Conservation (phyloP, 2,797 vertebrate species). For the Thripadectes ignobilis region DNA sequence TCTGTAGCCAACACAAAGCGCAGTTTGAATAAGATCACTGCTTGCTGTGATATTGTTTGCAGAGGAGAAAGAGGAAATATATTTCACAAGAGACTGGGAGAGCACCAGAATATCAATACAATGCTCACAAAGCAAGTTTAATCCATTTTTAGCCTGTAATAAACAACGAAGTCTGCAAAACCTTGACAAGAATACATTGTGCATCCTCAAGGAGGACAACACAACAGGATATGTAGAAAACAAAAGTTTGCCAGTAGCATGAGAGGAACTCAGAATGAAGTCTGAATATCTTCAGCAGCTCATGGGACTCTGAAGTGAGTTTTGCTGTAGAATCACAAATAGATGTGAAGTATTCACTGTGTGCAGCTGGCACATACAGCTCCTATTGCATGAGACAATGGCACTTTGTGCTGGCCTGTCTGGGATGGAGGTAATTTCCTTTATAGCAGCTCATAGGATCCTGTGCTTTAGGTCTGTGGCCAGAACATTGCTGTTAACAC, state of each 20-base stretch:
- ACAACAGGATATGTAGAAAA: neutral
- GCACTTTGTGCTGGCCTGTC: neutral
- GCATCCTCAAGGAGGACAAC: neutral
- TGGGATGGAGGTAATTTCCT: neutral
- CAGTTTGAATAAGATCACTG: neutral
- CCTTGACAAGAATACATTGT: slow-evolving; percentile 50
- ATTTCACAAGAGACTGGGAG: slow-evolving; percentile 6
- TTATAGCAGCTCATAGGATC: neutral
- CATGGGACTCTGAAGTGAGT: neutral
- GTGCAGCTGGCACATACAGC: neutral
- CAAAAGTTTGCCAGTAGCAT: neutral
- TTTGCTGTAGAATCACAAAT: neutral
- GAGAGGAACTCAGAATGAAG: neutral
- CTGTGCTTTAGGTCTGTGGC: neutral
- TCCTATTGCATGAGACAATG: neutral
- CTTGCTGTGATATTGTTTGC: slow-evolving; percentile 31
- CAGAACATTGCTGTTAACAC: neutral
- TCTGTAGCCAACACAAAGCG: neutral
- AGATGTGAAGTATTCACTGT: neutral
- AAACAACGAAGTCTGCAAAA: slow-evolving; percentile 25
- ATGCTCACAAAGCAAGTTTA: slow-evolving; percentile 23
- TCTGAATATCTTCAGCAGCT: slow-evolving; percentile 3
- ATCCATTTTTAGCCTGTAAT: slow-evolving; percentile 53
- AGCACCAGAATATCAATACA: slow-evolving; percentile 52
- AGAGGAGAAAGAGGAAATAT: slow-evolving; percentile 25